Percentiles rank a stretch among this genome's conserved stretches.
Conservation (phyloP, 2,888 invertebrate genomes). For the Hypomecis atomaria region DNA sequence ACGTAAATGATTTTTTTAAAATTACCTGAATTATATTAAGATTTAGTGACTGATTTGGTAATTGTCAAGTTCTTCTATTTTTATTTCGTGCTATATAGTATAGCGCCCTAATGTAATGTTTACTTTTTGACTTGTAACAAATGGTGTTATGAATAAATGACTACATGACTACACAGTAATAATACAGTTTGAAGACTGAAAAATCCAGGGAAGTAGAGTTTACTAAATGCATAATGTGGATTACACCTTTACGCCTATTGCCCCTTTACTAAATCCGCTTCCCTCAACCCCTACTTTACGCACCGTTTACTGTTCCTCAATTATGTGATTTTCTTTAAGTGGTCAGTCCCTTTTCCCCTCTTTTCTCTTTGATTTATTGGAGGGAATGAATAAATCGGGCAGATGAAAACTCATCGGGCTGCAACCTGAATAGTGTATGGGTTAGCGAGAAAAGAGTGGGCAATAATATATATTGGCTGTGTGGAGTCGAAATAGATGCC, state of each 20-base stretch:
- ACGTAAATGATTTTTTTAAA: no score
- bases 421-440: conserved; percentile 18
- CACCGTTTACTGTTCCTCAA: conserved; percentile 83
- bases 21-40: no score
- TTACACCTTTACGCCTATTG: not conserved
- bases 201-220: no score
- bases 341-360: conserved; percentile 71
- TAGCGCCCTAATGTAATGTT: no score
- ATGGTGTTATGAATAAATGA: no score
- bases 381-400: conserved; percentile 48
- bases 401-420: conserved; percentile 32
- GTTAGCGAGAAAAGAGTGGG: conserved; percentile 8
- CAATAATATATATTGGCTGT: not conserved
- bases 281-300: conserved; percentile 67
- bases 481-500: not conserved
- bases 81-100: no score
- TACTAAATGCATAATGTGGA: no score
- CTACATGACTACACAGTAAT: no score
- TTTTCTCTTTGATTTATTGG: conserved; percentile 62
- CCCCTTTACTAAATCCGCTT: conserved; percentile 13
- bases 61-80: no score
- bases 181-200: no score
- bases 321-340: conserved; percentile 83
- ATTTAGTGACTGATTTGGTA: no score
- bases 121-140: no score